Percentiles rank a stretch among this genome's conserved stretches.
These are phyloP conservation scores for Littorina saxatilis DNA, from an alignment of 1,140 invertebrate species.

Conservation along the genomic window DNA sequence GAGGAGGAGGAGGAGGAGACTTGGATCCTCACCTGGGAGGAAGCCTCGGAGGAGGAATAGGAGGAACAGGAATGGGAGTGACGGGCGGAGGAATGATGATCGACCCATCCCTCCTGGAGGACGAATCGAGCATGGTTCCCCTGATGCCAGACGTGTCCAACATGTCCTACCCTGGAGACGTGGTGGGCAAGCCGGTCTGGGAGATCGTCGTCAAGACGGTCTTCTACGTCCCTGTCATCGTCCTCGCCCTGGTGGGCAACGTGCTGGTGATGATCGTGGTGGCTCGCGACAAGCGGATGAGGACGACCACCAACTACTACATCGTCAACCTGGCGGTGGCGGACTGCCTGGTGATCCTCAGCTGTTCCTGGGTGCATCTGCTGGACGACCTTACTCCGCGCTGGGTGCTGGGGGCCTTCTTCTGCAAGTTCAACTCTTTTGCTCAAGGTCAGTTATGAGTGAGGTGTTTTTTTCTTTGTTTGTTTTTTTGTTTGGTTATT, in stretches of 20 bases:
- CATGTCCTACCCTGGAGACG: constrained; percentile 47
- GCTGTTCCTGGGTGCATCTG: constrained; percentile 77
- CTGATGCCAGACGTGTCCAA: constrained; percentile 29
- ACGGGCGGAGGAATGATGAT: background rate
- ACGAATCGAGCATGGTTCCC: background rate
- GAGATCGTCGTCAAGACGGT: constrained; percentile 69
- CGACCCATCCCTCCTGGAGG: background rate
- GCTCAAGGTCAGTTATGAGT: constrained; percentile 55
- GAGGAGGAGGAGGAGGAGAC: background rate
- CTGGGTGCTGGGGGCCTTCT: constrained; percentile 75
- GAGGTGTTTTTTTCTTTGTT: background rate
- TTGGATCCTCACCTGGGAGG: background rate
- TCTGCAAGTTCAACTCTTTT: constrained; percentile 78
- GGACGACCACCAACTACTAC: constrained; percentile 72
- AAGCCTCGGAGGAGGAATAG: background rate
- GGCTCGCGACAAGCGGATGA: constrained; percentile 61
- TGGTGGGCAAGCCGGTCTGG: constrained; percentile 53
- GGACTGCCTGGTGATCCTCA: constrained; percentile 74
- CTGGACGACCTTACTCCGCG: constrained; percentile 67
- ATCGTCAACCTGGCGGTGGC: constrained; percentile 72
- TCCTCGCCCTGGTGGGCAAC: constrained; percentile 64
- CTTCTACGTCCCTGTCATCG: constrained; percentile 66
- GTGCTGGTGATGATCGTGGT: constrained; percentile 63
- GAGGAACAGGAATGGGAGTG: background rate
- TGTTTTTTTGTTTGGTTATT: background rate